Conservation (phyloP, 2,888 invertebrate genomes). For the Gnatocerus cornutus region DNA sequence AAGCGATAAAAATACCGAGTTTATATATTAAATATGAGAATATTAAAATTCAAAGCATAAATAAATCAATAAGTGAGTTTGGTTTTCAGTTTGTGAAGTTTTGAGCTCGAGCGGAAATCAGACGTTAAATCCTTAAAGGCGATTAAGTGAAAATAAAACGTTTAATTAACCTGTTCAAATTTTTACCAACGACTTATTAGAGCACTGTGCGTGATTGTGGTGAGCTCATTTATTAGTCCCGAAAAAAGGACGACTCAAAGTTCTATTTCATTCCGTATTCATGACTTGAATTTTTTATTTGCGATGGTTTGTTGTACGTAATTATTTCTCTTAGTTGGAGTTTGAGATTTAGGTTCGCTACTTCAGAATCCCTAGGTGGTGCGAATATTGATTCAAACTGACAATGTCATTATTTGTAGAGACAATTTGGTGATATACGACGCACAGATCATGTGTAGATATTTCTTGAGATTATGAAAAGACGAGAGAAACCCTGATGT, state of each 20-base stretch:
- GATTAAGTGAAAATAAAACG: slow-evolving; percentile 29
- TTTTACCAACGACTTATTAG: slow-evolving; percentile 8
- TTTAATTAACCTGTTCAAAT: slow-evolving; percentile 13
- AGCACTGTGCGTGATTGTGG: slow-evolving; percentile 6
- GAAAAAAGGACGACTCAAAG: slow-evolving; percentile 17
- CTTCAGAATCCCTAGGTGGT: slow-evolving; percentile 15
- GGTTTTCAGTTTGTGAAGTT: slow-evolving; percentile 5
- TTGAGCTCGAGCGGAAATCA: slow-evolving; percentile 8
- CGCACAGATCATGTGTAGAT: not conserved
- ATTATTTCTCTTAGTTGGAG: slow-evolving; percentile 24
- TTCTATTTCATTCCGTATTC: slow-evolving; percentile 10
- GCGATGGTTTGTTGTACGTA: slow-evolving; percentile 20
- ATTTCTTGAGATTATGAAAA: slow-evolving; percentile 15
- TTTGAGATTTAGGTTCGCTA: slow-evolving; percentile 21
- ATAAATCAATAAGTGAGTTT: slow-evolving; percentile 20
- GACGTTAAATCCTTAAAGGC: slow-evolving; percentile 17
- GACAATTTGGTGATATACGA: slow-evolving; percentile 29
- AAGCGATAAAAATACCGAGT: not conserved
- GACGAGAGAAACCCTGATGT: slow-evolving; percentile 1
- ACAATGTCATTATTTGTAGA: slow-evolving; percentile 29
- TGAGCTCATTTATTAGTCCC: slow-evolving; percentile 20
- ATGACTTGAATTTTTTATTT: slow-evolving; percentile 33
- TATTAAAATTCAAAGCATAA: slow-evolving; percentile 12
- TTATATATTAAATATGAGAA: not conserved
- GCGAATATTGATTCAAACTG: slow-evolving; percentile 28